phyloP scores from a whole-genome alignment of 2,797 vertebrate species.

The Sciaenops ocellatus region DNA sequence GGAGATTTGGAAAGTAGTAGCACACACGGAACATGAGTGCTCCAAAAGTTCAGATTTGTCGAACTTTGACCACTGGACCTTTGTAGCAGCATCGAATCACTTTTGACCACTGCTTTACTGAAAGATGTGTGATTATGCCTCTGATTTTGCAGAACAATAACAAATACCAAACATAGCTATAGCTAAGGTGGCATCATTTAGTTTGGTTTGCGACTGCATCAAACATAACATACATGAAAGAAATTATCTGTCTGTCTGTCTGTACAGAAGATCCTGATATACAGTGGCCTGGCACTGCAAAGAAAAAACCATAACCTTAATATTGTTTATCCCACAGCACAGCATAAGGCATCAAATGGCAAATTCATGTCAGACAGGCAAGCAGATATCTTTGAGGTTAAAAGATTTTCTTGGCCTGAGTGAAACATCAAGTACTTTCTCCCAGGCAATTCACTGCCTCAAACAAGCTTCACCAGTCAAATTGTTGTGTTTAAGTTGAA shows the following conservation, averaged over 20 bases:
- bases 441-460: slow-evolving; percentile 11
- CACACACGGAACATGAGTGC: background rate
- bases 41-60: background rate
- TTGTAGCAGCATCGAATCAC: background rate
- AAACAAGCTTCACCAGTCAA: slow-evolving; percentile 39
- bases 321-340: slow-evolving; percentile 39
- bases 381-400: slow-evolving; percentile 45
- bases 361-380: slow-evolving; percentile 39
- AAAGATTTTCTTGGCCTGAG: slow-evolving; percentile 40
- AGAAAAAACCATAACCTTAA: slow-evolving; percentile 26
- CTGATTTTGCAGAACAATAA: background rate
- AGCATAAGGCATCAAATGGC: slow-evolving; percentile 36
- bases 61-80: background rate
- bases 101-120: background rate
- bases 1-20: background rate
- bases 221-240: background rate
- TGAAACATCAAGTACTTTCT: slow-evolving; percentile 52
- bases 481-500: slow-evolving; percentile 35
- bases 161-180: background rate
- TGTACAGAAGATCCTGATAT: background rate
- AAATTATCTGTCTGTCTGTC: background rate
- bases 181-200: no score
- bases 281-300: background rate
- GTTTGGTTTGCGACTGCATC: no score
- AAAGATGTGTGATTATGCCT: background rate